These are phyloP conservation scores for Hyperoodon ampullatus DNA, from an alignment of 2,113 vertebrate species.

Conservation along the genomic window DNA sequence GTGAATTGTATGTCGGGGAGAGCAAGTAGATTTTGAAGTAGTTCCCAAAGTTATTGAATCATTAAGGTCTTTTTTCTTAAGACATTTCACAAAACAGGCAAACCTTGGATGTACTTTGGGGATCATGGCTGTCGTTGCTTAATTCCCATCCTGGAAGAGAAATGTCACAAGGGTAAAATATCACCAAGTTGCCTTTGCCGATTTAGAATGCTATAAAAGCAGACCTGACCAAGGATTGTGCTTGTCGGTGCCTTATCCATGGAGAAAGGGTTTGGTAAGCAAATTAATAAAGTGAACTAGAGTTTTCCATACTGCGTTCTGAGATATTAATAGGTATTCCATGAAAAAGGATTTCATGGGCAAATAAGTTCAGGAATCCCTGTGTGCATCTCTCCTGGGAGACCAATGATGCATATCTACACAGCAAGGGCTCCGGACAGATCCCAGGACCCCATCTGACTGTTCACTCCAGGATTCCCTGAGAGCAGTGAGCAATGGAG, in stretches of 20 bases:
- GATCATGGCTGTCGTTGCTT: neutral
- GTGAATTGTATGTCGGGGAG: rapidly evolving
- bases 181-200: neutral
- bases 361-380: neutral
- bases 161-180: neutral
- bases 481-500: rapidly evolving
- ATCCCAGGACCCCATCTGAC: neutral
- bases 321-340: constrained; percentile 51
- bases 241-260: constrained; percentile 21
- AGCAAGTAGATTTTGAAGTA: neutral
- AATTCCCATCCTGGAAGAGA: neutral
- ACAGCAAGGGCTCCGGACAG: rapidly evolving
- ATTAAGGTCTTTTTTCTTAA: neutral
- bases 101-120: rapidly evolving
- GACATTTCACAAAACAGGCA: neutral
- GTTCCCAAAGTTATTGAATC: neutral
- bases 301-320: neutral
- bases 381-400: rapidly evolving
- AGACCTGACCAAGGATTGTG: neutral
- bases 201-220: neutral
- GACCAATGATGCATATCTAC: rapidly evolving
- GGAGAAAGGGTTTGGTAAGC: constrained; percentile 74
- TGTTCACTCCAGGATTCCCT: rapidly evolving
- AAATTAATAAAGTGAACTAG: constrained; percentile 32
- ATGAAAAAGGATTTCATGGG: constrained; percentile 56